These are phyloP conservation scores for Xerus rutilus DNA, from an alignment of 2,797 vertebrate species.

Conservation along the genomic window DNA sequence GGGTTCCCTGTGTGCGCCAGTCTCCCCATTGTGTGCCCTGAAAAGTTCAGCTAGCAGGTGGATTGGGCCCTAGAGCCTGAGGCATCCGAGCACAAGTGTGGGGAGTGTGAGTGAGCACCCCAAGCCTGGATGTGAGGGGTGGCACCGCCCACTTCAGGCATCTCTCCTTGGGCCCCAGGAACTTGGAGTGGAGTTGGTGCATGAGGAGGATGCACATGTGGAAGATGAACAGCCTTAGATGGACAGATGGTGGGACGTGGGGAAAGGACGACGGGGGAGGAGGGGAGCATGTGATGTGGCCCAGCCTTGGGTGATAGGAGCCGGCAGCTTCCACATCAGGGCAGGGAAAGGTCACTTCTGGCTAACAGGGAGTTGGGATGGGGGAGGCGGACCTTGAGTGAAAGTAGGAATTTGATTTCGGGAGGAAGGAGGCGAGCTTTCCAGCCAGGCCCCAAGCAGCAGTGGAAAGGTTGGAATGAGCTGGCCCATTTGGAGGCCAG, in stretches of 20 bases:
- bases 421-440: not conserved
- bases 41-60: not conserved
- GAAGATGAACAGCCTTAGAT: not conserved
- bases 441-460: not conserved
- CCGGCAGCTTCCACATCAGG: not conserved
- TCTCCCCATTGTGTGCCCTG: not conserved
- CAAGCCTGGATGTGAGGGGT: no score
- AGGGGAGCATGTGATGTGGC: not conserved
- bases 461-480: not conserved
- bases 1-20: not conserved
- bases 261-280: not conserved
- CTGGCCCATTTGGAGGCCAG: not conserved
- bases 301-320: not conserved
- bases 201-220: no score
- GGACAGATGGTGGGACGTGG: rapidly evolving
- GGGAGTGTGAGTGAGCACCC: rapidly evolving
- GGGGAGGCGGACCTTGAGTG: not conserved
- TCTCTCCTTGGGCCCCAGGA: not conserved
- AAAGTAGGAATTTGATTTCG: not conserved
- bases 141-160: not conserved
- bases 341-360: not conserved
- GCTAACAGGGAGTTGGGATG: not conserved
- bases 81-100: not conserved
- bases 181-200: not conserved
- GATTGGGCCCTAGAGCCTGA: not conserved